Conservation (phyloP, 2,888 invertebrate genomes). For the Eucriotettix oculatus region DNA sequence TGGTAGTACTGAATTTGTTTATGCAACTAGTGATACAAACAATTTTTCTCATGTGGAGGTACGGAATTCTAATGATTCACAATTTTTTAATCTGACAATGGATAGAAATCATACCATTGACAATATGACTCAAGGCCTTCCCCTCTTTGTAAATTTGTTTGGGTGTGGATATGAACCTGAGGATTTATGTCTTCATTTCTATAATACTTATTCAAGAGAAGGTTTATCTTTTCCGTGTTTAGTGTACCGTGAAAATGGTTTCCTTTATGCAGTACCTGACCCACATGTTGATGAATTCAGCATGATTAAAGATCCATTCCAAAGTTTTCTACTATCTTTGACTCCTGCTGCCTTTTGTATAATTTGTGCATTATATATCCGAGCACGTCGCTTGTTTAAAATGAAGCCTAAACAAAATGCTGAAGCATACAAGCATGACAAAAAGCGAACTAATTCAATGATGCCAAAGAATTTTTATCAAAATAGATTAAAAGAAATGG, state of each 20-base stretch:
- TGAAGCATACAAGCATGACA: neutral
- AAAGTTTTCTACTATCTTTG: constrained; percentile 6
- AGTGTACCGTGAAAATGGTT: constrained; percentile 6
- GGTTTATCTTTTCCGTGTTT: constrained; percentile 12
- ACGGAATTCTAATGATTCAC: neutral
- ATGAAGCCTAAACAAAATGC: constrained; percentile 1
- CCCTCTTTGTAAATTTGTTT: constrained; percentile 12
- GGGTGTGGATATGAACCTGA: constrained; percentile 14
- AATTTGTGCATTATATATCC: constrained; percentile 4
- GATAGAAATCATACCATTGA: neutral
- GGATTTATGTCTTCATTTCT: constrained; percentile 12
- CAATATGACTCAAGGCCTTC: neutral
- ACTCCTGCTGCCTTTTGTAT: constrained; percentile 10
- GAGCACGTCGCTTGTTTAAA: constrained; percentile 6
- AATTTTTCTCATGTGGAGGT: neutral
- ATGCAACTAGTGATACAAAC: neutral
- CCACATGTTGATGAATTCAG: neutral
- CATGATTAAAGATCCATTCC: constrained; percentile 1
- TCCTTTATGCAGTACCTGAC: constrained; percentile 10
- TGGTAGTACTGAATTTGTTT: neutral
- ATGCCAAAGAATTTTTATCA: neutral
- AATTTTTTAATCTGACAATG: neutral
- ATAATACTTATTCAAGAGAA: constrained; percentile 7
- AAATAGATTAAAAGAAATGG: neutral
- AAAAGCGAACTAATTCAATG: neutral